A percentile compares a stretch with the other conserved stretches of the same genome.
Evolutionary conservation across 2,113 vertebrate genomes (phyloP).

Genomic region (Microtus montanus): DNA sequence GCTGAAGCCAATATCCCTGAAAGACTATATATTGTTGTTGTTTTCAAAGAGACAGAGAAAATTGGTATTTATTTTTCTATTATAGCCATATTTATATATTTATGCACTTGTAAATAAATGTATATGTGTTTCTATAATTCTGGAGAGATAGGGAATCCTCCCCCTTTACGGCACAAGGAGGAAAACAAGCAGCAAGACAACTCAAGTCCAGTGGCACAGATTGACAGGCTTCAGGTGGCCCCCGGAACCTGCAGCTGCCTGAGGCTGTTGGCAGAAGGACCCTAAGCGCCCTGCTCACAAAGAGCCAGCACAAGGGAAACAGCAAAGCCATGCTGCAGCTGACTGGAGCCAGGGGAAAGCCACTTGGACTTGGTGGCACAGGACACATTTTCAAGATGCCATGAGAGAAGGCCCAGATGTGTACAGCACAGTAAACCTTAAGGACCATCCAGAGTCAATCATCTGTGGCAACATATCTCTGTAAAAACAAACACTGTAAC

Average conservation of each 20-base stretch:
- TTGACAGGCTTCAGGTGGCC: not conserved
- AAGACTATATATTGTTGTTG: slow-evolving; percentile 79
- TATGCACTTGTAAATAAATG: slow-evolving; percentile 98
- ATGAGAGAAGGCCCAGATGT: slow-evolving; percentile 69
- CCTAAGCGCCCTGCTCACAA: not conserved
- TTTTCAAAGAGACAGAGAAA: slow-evolving; percentile 85
- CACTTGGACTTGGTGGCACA: not conserved
- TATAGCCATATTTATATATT: slow-evolving; percentile 99
- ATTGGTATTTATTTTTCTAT: slow-evolving; percentile 99
- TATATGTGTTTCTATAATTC: slow-evolving; percentile 90
- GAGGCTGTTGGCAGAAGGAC: not conserved
- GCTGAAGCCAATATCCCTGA: slow-evolving; percentile 73
- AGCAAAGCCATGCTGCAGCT: fast-evolving
- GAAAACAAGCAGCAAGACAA: slow-evolving; percentile 15
- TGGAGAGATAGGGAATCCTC: slow-evolving; percentile 88
- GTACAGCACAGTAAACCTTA: slow-evolving; percentile 76
- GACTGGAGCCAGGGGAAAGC: not conserved
- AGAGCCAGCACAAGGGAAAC: fast-evolving
- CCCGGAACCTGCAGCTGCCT: not conserved
- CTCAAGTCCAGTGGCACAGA: not conserved
- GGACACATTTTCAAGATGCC: slow-evolving; percentile 40
- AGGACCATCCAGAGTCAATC: slow-evolving; percentile 79
- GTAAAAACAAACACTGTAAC: slow-evolving; percentile 86
- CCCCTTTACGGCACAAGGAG: slow-evolving; percentile 63
- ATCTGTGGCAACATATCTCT: slow-evolving; percentile 79